These are phyloP conservation scores for Tenthredo distinguenda DNA, from an alignment of 2,888 invertebrate genomes.

Conservation along the genomic window DNA sequence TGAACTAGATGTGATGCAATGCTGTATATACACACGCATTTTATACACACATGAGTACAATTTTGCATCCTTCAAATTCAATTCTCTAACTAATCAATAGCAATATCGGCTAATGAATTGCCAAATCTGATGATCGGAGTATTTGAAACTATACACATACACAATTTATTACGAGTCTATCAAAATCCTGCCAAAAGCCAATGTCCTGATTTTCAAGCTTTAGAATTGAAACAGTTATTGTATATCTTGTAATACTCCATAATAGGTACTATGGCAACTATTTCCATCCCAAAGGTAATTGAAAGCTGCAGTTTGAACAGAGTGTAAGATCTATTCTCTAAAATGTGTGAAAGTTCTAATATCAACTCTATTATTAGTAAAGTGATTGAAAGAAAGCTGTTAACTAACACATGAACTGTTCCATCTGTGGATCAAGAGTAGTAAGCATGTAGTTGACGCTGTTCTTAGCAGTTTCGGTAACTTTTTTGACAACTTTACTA, in stretches of 20 bases:
- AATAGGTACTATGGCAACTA: too few species aligned
- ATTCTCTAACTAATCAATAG: too few species aligned
- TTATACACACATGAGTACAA: not conserved
- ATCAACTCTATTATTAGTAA: not conserved
- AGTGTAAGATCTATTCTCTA: not conserved
- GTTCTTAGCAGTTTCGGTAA: constrained; percentile 88
- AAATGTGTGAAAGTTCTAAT: not conserved
- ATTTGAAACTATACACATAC: not conserved
- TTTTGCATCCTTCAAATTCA: not conserved
- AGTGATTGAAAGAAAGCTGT: constrained; percentile 2
- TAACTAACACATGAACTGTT: constrained; percentile 89
- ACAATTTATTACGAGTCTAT: too few species aligned
- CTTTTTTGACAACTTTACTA: constrained; percentile 83
- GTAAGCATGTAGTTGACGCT: constrained; percentile 93
- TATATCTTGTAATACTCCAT: too few species aligned
- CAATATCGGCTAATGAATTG: not conserved
- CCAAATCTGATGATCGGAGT: not conserved
- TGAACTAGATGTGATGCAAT: constrained; percentile 41
- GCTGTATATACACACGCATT: not conserved
- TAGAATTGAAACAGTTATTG: not conserved
- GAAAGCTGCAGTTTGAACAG: not conserved
- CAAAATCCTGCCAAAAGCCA: too few species aligned
- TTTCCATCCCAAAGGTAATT: not conserved
- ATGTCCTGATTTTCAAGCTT: not conserved
- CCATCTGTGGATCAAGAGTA: constrained; percentile 94